Base-by-base conservation (phyloP, 37 sponge, comb jelly and placozoan species). In the Aphrocallistes beatrix region DNA sequence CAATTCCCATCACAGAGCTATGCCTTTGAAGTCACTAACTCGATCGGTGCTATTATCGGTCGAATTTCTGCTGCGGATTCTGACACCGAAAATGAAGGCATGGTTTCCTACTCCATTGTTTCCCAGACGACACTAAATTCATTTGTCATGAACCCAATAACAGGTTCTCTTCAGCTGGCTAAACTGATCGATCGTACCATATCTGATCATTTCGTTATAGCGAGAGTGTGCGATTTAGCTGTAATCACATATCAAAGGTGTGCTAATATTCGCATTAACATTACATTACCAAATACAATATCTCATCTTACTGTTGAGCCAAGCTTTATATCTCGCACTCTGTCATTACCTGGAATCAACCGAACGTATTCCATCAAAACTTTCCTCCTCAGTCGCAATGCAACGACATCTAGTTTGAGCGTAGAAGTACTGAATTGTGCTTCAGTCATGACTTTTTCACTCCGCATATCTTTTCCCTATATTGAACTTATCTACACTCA, bases 21-120 rank as follows among this genome's bases (percentile, higher is more conserved):
- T 28, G 10, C 25, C 3, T 60, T 60, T 60, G 75, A 19, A 28
- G 28, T 32, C n/a, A 32, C 34, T 6, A 8, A 3, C 34, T 21
- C 34, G 10, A 13, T 60, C n/a, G 75, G 75, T 3, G 75, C 32
- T 25, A 6, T 60, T 60, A 13, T 60, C n/a, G 75, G 75, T 60
- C 8, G 75, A 3, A 60, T 60, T 60, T 60, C 75, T 60, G 75
- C 75, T 25, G n/a, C 75, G n/a, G 75, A 60, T 60, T 60, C n/a
- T 25, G 75, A 60, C 21, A 60, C 75, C 8, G 75, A 30, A 28
- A 60, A 60, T 60, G 75, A 60, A 60, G 75, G 75, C 17, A 60
- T 6, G 10, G 75, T 60, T 3, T 60, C 75, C n/a, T 60, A 60
- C n/a, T 25, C 28, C 34, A 60, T 60, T 32, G n/a, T 60, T 30